Conservation (phyloP, 2,113 vertebrate genomes). For the Struthidea cinerea region DNA sequence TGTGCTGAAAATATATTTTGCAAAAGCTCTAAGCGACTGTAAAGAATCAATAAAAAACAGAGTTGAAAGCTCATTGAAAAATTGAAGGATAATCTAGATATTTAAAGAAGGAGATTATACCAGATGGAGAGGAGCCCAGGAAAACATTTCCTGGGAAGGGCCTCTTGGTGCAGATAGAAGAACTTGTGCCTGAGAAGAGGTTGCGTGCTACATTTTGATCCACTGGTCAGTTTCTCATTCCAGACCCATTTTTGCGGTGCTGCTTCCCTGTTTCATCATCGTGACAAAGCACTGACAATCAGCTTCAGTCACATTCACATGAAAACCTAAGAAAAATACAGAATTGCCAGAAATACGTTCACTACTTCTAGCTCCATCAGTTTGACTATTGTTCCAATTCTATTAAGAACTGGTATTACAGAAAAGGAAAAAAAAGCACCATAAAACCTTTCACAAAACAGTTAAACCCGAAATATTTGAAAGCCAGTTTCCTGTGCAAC, state of each 20-base stretch:
- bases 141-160: background rate
- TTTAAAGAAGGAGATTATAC: background rate
- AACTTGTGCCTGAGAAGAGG: background rate
- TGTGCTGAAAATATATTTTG: background rate
- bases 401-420: background rate
- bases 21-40: background rate
- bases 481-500: background rate
- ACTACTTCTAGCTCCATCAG: background rate
- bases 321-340: background rate
- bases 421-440: background rate
- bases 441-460: background rate
- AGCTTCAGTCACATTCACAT: background rate
- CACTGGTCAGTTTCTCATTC: background rate
- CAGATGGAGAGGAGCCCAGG: background rate
- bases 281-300: background rate
- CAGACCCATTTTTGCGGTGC: background rate
- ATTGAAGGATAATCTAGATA: background rate
- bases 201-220: background rate
- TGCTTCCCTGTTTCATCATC: background rate
- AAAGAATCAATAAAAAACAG: background rate
- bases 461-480: background rate
- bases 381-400: background rate
- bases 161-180: background rate
- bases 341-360: background rate
- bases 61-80: background rate